Evolutionary conservation across 1,140 invertebrate species (phyloP), one percentile per base, ranked within the genome.

Genomic region (Bombus superbus): DNA sequence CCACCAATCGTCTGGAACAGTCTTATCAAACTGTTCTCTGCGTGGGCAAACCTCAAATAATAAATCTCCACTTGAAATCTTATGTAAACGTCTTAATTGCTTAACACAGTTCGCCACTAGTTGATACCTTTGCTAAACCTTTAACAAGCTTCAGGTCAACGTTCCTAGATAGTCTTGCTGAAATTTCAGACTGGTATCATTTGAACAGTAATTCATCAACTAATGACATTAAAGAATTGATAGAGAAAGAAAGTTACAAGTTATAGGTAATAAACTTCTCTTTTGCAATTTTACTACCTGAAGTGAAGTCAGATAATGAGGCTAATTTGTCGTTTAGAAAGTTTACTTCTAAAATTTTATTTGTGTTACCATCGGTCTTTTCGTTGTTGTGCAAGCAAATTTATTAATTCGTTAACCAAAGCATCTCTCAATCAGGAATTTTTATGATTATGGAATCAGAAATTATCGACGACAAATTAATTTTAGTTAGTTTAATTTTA

Each of bases 51-150:
- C 44, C 15, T 57, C 35, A 15, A 38, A 72, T 80, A 47, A 79
- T 47, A 80, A 40, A 64, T 79, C 35, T n/a, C 44, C 35, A 6
- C 22, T 15, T 22, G 10, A n/a, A 62, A 73, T 73, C 71, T 74
- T 64, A 73, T 28, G 47, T 74, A 62, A 81, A 59, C 53, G 8
- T 44, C 32, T 73, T 64, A 81, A 80, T 57, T 71, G 44, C 32
- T 68, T 42, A 32, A 69, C 25, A 53, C 18, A 69, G 28, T 69
- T 69, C 32, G 8, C 44, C n/a, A 35, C 40, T n/a, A 25, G n/a
- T 35, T 62, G 44, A 72, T 72, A 35, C 13, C 3, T 11, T 18
- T 32, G 47, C 11, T 62, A 62, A 35, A 32, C 11, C 38, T 44
- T 62, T 38, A 44, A 68, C 32, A 28, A 40, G 35, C 8, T 15